Base-by-base conservation (phyloP, 1,140 invertebrate species). In the Cydia amplana region DNA sequence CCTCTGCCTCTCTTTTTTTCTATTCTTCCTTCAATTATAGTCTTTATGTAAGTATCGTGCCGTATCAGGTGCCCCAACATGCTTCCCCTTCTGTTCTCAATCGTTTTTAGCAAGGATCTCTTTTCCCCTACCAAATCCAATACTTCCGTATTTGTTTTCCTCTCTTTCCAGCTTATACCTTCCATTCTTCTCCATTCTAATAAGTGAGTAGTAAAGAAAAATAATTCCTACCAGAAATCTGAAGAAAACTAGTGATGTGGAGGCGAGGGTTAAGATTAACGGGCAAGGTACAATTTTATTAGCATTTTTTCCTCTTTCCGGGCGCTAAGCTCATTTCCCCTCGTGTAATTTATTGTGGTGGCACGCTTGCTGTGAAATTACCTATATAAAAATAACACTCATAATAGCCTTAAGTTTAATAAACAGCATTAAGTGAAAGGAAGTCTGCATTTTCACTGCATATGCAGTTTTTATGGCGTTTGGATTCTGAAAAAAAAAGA, bases 271-370 rank as follows among this genome's bases (percentile, higher is more conserved):
- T 87, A 86, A 86, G 84, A 86, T 87, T 87, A 87, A 87, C 83
- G 82, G 81, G 73, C 76, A 82, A 87, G 84, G 84, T 87, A 85
- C 82, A 85, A 85, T 87, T 87, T 87, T 87, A 86, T 87, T 87
- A 85, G 83, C 84, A 87, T 86, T 87, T 87, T 87, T 87, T 84
- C 83, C 86, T 83, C 79, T 81, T 85, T 83, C 83, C 82, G 80
- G 55, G 79, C 80, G 75, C 82, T 75, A 81, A 82, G 80, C 85
- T 87, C 83, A 87, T 87, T 87, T 87, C 86, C 86, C 82, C 77
- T 78, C 55, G 46, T 77, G 81, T 86, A 85, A 87, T 87, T 87
- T 87, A 87, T 86, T 83, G 77, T 79, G 78, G 79, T 80, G 81
- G 77, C 80, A 77, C 78, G 77, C 75, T 78, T 77, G 74, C 80